Evolutionary conservation across 64 coral and sea anemone genomes (phyloP).

Genomic region (Montipora efflorescens): DNA sequence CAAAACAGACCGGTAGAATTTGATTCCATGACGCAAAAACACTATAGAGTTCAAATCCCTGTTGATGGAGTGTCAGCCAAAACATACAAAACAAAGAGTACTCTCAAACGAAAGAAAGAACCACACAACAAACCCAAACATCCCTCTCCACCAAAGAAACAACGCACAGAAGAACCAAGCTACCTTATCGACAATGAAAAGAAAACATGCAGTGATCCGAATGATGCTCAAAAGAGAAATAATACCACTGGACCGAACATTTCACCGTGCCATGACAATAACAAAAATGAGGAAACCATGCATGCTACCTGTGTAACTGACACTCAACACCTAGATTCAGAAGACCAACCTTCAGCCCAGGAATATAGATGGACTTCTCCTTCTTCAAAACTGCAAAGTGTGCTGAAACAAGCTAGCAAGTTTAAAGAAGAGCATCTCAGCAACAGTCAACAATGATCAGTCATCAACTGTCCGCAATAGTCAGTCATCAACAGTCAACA

Average conservation of each 20-base stretch:
- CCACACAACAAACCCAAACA: constrained; percentile 23
- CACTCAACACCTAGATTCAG: not conserved
- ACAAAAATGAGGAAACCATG: not conserved
- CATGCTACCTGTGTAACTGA: constrained; percentile 4
- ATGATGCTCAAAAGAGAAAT: not conserved
- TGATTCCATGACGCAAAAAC: constrained; percentile 81
- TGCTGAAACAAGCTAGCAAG: not conserved
- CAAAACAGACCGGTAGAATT: constrained; percentile 65
- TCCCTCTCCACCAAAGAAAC: constrained; percentile 53
- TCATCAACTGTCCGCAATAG: not conserved
- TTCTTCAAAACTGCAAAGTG: too few species aligned
- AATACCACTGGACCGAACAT: not conserved
- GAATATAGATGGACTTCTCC: too few species aligned
- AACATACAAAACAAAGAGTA: constrained; percentile 8
- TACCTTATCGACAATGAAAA: constrained; percentile 33
- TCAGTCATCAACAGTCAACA: not conserved
- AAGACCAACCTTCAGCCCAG: not conserved
- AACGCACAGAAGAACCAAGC: constrained; percentile 12
- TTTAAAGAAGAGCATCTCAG: not conserved
- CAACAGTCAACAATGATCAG: not conserved
- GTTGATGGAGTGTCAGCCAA: constrained; percentile 43
- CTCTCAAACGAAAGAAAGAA: constrained; percentile 15
- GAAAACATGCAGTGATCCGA: not conserved
- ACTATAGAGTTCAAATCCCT: constrained; percentile 72
- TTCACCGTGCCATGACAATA: not conserved